These are phyloP conservation scores for Machaerirhynchus nigripectus DNA, from an alignment of 2,113 vertebrate genomes.

Conservation along the genomic window DNA sequence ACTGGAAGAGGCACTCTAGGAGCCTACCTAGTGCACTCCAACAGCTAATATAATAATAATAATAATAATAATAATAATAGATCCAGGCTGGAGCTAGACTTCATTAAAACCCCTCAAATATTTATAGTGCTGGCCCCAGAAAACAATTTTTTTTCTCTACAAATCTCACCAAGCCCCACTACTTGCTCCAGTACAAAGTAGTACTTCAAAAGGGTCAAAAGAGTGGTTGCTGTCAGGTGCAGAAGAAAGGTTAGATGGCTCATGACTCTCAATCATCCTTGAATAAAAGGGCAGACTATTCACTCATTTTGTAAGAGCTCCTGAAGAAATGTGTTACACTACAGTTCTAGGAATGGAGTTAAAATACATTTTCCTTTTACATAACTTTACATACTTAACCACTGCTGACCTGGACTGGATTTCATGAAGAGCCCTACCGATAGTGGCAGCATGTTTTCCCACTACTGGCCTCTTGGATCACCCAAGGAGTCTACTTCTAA, in stretches of 20 bases:
- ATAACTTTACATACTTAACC: not conserved
- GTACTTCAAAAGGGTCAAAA: not conserved
- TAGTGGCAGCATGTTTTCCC: not conserved
- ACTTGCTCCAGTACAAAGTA: not conserved
- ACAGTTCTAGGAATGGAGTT: not conserved
- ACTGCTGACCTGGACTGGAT: not conserved
- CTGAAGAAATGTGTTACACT: not conserved
- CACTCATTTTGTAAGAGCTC: not conserved
- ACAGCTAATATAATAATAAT: not conserved
- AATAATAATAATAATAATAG: not conserved
- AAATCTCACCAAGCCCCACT: not conserved
- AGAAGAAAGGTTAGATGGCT: not conserved
- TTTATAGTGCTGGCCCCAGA: not conserved
- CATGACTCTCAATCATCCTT: not conserved
- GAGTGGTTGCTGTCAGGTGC: fast-evolving
- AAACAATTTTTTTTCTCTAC: not conserved
- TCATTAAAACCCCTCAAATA: not conserved
- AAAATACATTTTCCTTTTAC: not conserved
- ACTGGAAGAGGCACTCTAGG: not conserved
- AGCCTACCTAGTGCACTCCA: not conserved
- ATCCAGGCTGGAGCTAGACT: not conserved
- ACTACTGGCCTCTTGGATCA: not conserved
- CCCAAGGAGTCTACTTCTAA: not conserved
- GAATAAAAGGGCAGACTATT: not conserved
- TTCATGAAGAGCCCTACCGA: not conserved